Evolutionary conservation across 2,797 vertebrate genomes (phyloP).

Genomic region (Xenops minutus): DNA sequence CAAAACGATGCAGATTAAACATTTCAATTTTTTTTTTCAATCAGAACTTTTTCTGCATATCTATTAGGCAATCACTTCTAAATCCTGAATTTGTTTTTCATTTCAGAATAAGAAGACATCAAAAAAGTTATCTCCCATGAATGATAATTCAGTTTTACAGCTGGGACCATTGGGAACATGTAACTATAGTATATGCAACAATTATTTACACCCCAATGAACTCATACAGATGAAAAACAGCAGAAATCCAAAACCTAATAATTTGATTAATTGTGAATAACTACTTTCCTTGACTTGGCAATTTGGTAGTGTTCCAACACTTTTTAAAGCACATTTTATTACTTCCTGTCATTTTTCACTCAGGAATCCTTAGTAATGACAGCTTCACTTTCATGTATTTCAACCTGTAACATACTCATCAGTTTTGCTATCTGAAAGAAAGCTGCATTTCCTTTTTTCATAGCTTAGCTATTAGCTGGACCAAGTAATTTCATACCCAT

Average conservation of each 20-base stretch:
- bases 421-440: background rate
- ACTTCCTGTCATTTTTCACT: background rate
- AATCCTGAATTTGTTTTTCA: background rate
- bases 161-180: background rate
- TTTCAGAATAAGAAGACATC: background rate
- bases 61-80: background rate
- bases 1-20: background rate
- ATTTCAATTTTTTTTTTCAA: background rate
- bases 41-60: background rate
- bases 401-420: background rate
- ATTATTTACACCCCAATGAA: background rate
- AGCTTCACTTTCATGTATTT: background rate
- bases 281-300: background rate
- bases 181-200: background rate
- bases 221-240: background rate
- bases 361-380: background rate
- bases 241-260: background rate
- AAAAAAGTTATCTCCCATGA: background rate
- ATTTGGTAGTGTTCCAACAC: background rate
- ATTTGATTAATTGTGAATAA: background rate
- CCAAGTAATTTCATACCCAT: background rate
- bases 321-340: background rate
- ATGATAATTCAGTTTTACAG: background rate
- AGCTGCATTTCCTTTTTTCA: background rate
- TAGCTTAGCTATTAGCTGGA: background rate